A percentile compares a stretch with the other conserved stretches of the same genome.
These are phyloP conservation scores for Psilopogon haemacephalus DNA, from an alignment of 2,113 vertebrate species.

Conservation along the genomic window DNA sequence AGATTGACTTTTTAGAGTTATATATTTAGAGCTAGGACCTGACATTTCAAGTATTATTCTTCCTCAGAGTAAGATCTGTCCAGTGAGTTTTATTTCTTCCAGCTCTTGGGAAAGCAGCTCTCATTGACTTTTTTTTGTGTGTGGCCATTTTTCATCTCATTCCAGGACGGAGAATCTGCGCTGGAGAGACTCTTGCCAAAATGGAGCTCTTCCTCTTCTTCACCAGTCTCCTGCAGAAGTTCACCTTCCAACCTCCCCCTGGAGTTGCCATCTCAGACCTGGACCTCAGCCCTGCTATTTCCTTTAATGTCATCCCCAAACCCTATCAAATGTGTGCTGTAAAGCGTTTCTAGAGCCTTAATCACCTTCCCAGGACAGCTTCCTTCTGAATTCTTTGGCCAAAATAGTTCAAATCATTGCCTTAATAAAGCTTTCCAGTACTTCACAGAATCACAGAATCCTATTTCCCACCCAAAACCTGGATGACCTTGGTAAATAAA, in stretches of 20 bases:
- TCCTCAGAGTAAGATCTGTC: neutral
- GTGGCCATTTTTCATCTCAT: fast-evolving
- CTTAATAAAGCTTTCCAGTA: neutral
- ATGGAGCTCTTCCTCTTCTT: constrained; percentile 84
- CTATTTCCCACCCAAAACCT: neutral
- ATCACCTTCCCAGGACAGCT: neutral
- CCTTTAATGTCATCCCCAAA: constrained; percentile 10
- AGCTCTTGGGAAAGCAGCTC: neutral
- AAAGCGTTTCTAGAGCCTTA: neutral
- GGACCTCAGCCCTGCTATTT: constrained; percentile 67
- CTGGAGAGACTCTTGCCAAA: constrained; percentile 77
- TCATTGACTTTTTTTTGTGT: neutral
- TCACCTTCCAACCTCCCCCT: constrained; percentile 73
- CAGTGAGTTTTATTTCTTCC: neutral
- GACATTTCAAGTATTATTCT: neutral
- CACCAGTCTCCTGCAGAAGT: constrained; percentile 76
- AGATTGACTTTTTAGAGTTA: neutral
- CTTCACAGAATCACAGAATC: neutral
- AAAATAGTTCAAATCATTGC: neutral
- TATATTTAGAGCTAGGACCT: neutral
- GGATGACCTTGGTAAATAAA: too few species aligned
- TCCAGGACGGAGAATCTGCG: constrained; percentile 75
- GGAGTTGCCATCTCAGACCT: constrained; percentile 72
- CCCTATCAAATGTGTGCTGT: constrained; percentile 22
- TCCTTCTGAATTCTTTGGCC: neutral